phyloP scores from a whole-genome alignment of 2,113 vertebrate genomes.

The Thomomys bottae region DNA sequence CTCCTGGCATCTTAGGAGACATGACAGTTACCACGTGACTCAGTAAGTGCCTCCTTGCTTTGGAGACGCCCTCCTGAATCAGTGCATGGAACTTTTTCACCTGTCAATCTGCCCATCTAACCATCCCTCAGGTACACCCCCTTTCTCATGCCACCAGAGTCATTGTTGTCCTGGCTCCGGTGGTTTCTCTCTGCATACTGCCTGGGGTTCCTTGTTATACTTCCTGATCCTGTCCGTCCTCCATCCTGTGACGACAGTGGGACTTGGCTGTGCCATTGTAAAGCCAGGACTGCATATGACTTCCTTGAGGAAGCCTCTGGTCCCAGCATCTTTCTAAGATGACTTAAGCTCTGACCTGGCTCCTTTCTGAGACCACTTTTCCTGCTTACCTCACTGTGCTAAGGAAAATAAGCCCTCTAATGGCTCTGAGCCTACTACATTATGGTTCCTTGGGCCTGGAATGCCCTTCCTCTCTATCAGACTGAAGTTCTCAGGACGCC shows the following conservation, averaged over 20 bases:
- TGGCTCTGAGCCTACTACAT: not conserved
- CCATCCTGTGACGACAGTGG: not conserved
- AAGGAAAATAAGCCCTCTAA: not conserved
- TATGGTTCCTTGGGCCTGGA: not conserved
- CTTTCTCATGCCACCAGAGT: not conserved
- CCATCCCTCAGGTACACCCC: not conserved
- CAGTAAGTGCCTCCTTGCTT: not conserved
- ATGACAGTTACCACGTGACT: not conserved
- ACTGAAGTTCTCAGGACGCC: not conserved
- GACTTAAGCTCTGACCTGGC: not conserved
- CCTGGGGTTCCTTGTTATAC: not conserved
- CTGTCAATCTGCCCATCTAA: not conserved
- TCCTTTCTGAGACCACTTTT: not conserved
- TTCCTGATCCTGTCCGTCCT: not conserved
- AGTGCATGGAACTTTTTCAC: too few relatives aligned
- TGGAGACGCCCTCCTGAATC: accelerated
- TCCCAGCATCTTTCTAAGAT: not conserved
- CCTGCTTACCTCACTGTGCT: not conserved
- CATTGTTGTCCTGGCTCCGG: not conserved
- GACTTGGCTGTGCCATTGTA: not conserved
- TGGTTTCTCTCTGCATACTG: not conserved
- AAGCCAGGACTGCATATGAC: not conserved
- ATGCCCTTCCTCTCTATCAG: not conserved
- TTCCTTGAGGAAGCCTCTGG: not conserved
- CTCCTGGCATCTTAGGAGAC: not conserved